Conservation (phyloP, 2,113 vertebrate species). For the Geococcyx californianus region DNA sequence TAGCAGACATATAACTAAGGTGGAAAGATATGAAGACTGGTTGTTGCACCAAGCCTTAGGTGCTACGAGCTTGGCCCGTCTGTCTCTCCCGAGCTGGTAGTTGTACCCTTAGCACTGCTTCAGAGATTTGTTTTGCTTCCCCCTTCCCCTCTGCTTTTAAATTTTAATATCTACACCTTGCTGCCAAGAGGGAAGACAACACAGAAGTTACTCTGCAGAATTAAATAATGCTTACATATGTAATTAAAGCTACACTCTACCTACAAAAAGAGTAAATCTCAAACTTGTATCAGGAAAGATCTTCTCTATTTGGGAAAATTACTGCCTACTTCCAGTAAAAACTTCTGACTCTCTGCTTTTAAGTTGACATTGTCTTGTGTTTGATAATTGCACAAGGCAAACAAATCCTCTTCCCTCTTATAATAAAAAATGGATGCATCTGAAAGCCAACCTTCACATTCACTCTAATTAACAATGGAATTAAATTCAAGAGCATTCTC, state of each 20-base stretch:
- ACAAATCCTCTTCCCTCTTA: neutral
- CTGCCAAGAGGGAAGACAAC: neutral
- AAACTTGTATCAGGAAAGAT: neutral
- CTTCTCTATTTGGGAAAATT: neutral
- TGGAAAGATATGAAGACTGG: neutral
- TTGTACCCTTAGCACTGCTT: neutral
- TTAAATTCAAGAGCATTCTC: neutral
- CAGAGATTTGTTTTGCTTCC: neutral
- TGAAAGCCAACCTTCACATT: neutral
- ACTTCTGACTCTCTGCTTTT: neutral
- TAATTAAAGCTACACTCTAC: neutral
- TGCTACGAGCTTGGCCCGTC: neutral
- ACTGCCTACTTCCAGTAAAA: neutral
- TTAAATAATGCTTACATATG: neutral
- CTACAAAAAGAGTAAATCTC: neutral
- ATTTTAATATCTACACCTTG: neutral
- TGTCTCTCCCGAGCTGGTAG: neutral
- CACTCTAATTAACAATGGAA: neutral
- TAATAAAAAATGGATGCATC: neutral
- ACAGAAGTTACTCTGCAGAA: neutral
- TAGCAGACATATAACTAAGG: neutral
- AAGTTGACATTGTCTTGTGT: neutral
- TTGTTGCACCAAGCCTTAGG: neutral
- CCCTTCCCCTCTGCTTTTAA: neutral
- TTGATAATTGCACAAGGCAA: neutral